phyloP scores from a whole-genome alignment of 1,140 invertebrate species.

The Drosophila bocki region DNA sequence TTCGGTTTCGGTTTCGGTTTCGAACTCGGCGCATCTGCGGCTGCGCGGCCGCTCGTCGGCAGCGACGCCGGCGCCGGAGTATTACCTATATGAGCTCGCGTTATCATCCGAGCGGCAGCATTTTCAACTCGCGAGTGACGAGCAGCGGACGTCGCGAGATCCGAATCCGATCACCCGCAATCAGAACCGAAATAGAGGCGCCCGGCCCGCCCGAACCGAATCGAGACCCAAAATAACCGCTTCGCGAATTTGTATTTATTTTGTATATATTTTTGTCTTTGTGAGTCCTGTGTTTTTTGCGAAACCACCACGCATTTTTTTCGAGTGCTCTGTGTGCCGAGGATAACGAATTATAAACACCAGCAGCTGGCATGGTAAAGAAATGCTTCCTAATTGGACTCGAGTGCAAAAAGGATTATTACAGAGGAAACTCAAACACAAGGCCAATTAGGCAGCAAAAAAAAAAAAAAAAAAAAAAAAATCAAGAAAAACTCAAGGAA shows the following conservation, averaged over 20 bases:
- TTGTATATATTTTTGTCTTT: slow-evolving; percentile 16
- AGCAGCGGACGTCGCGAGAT: slow-evolving; percentile 62
- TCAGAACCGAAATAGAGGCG: slow-evolving; percentile 9
- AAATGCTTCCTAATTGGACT: slow-evolving; percentile 52
- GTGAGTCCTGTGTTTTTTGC: slow-evolving; percentile 7
- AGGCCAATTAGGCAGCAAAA: slow-evolving; percentile 17
- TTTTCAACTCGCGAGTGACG: slow-evolving; percentile 80
- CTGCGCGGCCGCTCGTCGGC: slow-evolving; percentile 36
- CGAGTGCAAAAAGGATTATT: slow-evolving; percentile 44
- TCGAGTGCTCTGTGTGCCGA: slow-evolving; percentile 35
- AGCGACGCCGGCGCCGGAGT: slow-evolving; percentile 30
- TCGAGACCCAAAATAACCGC: slow-evolving; percentile 1
- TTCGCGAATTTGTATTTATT: slow-evolving; percentile 10
- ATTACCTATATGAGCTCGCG: slow-evolving; percentile 82
- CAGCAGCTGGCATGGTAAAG: slow-evolving; percentile 51
- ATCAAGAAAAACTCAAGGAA: neutral
- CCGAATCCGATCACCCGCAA: slow-evolving; percentile 1
- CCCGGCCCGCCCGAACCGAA: slow-evolving; percentile 1
- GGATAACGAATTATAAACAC: slow-evolving; percentile 30
- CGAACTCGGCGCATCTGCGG: slow-evolving; percentile 35
- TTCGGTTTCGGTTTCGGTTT: slow-evolving; percentile 47
- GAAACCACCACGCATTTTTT: slow-evolving; percentile 12
- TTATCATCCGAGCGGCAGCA: slow-evolving; percentile 78
- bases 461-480: neutral
- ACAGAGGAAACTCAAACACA: slow-evolving; percentile 11